phyloP scores from a whole-genome alignment of 2,888 invertebrate species.

The Trisateles emortualis region DNA sequence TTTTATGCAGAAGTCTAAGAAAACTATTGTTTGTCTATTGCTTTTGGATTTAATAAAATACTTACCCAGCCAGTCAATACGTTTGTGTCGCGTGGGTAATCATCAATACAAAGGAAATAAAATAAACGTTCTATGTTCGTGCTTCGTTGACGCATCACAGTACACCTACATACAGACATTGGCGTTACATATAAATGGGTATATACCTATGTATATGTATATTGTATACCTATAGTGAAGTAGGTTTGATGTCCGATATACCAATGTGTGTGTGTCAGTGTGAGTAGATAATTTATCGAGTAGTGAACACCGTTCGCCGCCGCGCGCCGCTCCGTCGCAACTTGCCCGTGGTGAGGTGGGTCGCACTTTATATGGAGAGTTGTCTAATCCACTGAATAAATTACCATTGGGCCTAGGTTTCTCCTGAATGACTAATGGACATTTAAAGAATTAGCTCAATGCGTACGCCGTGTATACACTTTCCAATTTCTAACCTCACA shows the following conservation, averaged over 20 bases:
- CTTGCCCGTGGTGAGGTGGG: slow-evolving; percentile 60
- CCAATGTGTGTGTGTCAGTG: slow-evolving; percentile 50
- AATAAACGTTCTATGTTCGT: slow-evolving; percentile 35
- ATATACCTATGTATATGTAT: not conserved
- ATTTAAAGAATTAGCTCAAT: slow-evolving; percentile 74
- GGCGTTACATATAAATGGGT: slow-evolving; percentile 51
- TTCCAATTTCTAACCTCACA: slow-evolving; percentile 60
- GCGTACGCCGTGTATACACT: slow-evolving; percentile 58
- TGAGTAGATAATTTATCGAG: slow-evolving; percentile 73
- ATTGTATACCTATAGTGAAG: slow-evolving; percentile 17
- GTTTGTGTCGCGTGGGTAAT: slow-evolving; percentile 50
- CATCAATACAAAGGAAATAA: slow-evolving; percentile 67
- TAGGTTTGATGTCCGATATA: slow-evolving; percentile 41
- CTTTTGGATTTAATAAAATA: not conserved
- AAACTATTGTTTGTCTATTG: not conserved
- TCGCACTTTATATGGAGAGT: slow-evolving; percentile 81
- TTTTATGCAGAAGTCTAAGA: not conserved
- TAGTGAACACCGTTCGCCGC: slow-evolving; percentile 57
- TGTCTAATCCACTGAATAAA: slow-evolving; percentile 80
- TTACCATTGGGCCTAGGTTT: slow-evolving; percentile 77
- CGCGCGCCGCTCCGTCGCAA: slow-evolving; percentile 22
- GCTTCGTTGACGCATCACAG: slow-evolving; percentile 54
- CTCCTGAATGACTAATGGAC: slow-evolving; percentile 79
- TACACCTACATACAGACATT: slow-evolving; percentile 43
- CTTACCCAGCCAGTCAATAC: not conserved